Evolutionary conservation across 2,888 invertebrate genomes (phyloP), one percentile per base, ranked within the genome.

Genomic region (Drosophila anomalata): DNA sequence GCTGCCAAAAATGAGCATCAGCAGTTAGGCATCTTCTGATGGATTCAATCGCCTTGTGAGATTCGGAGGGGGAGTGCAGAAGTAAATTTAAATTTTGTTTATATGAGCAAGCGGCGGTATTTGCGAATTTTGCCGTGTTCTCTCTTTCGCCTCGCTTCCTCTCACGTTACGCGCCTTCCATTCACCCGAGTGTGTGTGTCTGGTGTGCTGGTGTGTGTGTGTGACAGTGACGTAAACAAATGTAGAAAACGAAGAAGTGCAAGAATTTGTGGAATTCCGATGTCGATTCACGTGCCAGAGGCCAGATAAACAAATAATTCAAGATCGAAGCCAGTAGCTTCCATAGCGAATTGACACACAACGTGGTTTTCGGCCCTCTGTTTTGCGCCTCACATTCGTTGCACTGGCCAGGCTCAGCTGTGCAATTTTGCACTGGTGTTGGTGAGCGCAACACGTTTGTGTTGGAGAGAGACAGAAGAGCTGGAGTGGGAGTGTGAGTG

Each of bases 391-490:
- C 75, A 67, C 73, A 82, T 85, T 85, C 86, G 83, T 66, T 85
- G 82, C 83, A 85, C 41, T 76, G 78, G 70, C 73, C 74, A 75
- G 31, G 82, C 84, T 61, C 72, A 73, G 73, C 73, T 73, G 73
- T 73, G 73, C 67, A 39, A 57, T 67, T 56, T 14, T 41, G 47
- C 66, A 44, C 9, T 50, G 50, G 71, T 65, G 39, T 63, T 71
- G 42, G 71, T 60, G 55, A 80, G 82, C 82, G 82, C 82, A 83
- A 83, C 82, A 83, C 82, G 82, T 83, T 83, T 83, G 83, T 80
- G 80, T 86, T 79, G 76, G 78, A 59, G 66, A 41, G 59, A 50
- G 59, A 29, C 56, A 33, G 33, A 39, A 14, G 33, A 41, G 17
- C 3, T 5, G 26, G 17, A 17, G 17, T n/a, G 14, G 39, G 17